Evolutionary conservation across 2,113 vertebrate genomes (phyloP), one percentile per base, ranked within the genome.

Genomic region (Sinocyclocheilus anshuiensis): DNA sequence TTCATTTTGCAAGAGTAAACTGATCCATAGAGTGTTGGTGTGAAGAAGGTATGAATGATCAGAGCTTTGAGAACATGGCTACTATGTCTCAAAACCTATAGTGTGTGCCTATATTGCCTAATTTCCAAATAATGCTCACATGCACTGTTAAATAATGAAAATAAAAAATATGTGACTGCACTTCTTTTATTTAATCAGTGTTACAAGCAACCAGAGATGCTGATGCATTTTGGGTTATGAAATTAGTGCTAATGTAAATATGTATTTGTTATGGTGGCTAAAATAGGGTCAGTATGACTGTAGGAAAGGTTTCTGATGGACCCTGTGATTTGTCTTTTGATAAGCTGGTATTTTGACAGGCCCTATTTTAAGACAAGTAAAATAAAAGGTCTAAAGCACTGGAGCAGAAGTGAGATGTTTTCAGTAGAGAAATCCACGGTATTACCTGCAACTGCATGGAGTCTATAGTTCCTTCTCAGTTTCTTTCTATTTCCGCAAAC

Each of bases 1-100:
- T 88, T 89, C 74, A 72, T 83, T 82, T 87, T 53, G 39, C 39
- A 13, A 39, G n/a, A 24, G 22, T 24, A 55, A 72, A 72, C 65
- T 55, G 26, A 69, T 22, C 45, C 42, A 45, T 45, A 33, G 8
- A 71, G 61, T 81, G 24, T 42, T 81, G 42, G 39, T 20, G 29
- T 33, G 42, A 81, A 55, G 5, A n/a, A 79, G 59, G 24, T 55
- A 79, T 79, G 76, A 79, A 36, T 79, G 77, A 59, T 55, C 36
- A 75, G 12, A 33, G 18, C 50, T 76, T 42, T 22, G 20, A 74
- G n/a, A 48, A 45, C 6, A 26, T 9, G 74, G n/a, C 2, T 45
- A 10, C 2, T 45, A 10, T 45, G 42, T 45, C 42, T 48, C 45
- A 12, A 74, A 55, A n/a, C 45, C 45, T 48, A 76, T 24, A 42